Conservation (phyloP, 2,888 invertebrate species). For the Serripes groenlandicus region DNA sequence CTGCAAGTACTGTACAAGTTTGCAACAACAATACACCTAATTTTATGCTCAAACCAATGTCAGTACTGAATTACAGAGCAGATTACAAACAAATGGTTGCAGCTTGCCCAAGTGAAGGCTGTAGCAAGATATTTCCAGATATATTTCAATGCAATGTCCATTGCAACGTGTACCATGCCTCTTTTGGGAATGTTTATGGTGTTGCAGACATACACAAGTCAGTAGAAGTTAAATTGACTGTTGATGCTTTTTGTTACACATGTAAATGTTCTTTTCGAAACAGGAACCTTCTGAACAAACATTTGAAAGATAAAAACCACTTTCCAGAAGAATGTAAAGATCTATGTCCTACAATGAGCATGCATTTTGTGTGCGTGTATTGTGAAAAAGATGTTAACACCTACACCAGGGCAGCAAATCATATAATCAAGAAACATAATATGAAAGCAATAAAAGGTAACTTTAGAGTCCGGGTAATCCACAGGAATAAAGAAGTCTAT, state of each 20-base stretch:
- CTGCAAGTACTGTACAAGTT: constrained; percentile 6
- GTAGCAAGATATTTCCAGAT: not conserved
- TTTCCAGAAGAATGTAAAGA: not conserved
- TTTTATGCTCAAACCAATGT: not conserved
- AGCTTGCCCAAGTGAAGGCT: not conserved
- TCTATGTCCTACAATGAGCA: not conserved
- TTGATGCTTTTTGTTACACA: not conserved
- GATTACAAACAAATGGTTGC: not conserved
- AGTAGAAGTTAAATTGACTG: not conserved
- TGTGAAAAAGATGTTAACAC: not conserved
- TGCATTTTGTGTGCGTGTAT: not conserved
- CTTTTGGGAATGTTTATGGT: not conserved
- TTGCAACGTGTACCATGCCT: not conserved
- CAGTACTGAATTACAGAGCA: constrained; percentile 1
- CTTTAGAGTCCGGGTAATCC: not conserved
- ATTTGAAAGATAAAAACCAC: not conserved
- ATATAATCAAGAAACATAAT: not conserved
- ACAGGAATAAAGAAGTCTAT: not conserved
- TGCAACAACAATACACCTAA: not conserved
- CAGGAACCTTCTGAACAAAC: not conserved
- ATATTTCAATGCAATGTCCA: constrained; percentile 8
- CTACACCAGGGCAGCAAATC: not conserved
- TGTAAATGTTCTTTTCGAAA: not conserved
- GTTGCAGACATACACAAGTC: not conserved
- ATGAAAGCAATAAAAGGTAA: not conserved